Conservation (phyloP, 2,113 vertebrate genomes). For the Triplophysa dalaica region DNA sequence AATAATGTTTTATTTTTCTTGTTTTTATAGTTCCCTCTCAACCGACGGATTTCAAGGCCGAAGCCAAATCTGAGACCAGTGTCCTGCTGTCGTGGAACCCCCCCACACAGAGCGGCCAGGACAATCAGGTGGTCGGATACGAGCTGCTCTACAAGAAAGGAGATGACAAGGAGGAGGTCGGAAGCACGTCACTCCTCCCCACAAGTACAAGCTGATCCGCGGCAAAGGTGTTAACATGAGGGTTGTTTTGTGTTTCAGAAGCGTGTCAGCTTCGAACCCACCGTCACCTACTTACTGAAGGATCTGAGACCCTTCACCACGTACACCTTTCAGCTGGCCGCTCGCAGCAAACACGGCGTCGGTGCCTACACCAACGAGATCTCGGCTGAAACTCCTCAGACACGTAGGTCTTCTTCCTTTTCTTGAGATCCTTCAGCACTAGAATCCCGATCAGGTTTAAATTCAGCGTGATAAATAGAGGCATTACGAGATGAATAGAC, state of each 20-base stretch:
- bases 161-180: constrained; percentile 92
- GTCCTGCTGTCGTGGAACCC: constrained; percentile 94
- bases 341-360: constrained; percentile 91
- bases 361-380: constrained; percentile 96
- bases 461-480: constrained; percentile 67
- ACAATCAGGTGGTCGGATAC: constrained; percentile 92
- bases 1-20: background rate
- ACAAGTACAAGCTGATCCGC: too few species aligned
- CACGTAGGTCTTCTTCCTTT: constrained; percentile 95
- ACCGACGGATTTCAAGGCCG: constrained; percentile 92
- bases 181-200: background rate
- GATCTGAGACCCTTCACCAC: constrained; percentile 94
- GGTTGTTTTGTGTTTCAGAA: constrained; percentile 71
- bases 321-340: constrained; percentile 93
- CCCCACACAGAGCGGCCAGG: constrained; percentile 81
- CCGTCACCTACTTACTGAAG: constrained; percentile 88
- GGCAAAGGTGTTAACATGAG: background rate
- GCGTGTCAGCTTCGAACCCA: constrained; percentile 87
- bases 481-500: constrained; percentile 45
- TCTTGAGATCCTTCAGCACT: background rate
- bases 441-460: background rate
- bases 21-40: constrained; percentile 88
- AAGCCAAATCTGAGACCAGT: constrained; percentile 97
- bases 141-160: constrained; percentile 93
- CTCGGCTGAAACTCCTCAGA: constrained; percentile 95